phyloP scores from a whole-genome alignment of 2,113 vertebrate species.

The Rhipidura dahli region DNA sequence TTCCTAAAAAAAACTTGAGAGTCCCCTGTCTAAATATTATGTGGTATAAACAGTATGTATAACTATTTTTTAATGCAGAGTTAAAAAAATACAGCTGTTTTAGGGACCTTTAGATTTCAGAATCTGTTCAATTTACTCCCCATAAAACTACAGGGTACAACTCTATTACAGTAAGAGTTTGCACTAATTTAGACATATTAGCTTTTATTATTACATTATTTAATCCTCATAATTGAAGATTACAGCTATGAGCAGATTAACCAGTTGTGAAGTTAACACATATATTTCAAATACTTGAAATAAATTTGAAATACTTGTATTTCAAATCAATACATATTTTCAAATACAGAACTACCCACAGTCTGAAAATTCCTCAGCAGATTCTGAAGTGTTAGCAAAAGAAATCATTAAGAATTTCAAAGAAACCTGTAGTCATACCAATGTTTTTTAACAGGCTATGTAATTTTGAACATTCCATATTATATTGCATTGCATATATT shows the following conservation, averaged over 20 bases:
- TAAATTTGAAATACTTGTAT: no score
- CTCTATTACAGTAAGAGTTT: neutral
- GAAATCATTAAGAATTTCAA: neutral
- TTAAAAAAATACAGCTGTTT: neutral
- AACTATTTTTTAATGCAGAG: neutral
- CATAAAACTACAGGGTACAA: neutral
- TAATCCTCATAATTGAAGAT: neutral
- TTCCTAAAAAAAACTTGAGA: neutral
- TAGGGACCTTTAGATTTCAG: neutral
- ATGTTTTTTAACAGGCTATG: neutral
- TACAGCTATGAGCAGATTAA: neutral
- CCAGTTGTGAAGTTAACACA: neutral
- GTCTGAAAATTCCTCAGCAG: neutral
- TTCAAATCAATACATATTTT: no score
- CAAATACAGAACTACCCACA: neutral
- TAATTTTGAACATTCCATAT: neutral
- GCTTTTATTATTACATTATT: neutral
- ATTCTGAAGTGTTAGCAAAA: neutral
- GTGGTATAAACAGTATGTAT: neutral
- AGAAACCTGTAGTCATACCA: neutral
- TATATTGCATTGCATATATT: neutral
- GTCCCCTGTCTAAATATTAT: neutral
- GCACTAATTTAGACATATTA: neutral
- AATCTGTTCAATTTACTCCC: neutral
- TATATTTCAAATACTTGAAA: neutral